Percentiles rank a stretch among this genome's conserved stretches.
These are phyloP conservation scores for Craterocephalus amniculus DNA, from an alignment of 2,797 vertebrate species.

Conservation along the genomic window DNA sequence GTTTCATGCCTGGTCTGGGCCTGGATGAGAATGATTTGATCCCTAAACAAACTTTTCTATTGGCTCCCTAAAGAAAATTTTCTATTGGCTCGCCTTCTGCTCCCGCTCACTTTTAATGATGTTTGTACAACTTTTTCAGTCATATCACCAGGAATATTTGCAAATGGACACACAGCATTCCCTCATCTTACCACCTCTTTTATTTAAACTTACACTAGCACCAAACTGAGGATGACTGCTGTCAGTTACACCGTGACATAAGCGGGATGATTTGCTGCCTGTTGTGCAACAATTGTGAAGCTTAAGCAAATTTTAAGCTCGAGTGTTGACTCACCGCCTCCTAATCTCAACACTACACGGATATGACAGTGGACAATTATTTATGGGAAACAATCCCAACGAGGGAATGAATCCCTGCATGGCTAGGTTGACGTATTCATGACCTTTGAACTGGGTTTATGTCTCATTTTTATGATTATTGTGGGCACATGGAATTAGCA, in stretches of 20 bases:
- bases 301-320: not conserved
- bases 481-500: constrained; percentile 34
- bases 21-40: constrained; percentile 68
- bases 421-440: constrained; percentile 51
- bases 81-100: constrained; percentile 48
- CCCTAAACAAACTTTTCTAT: constrained; percentile 57
- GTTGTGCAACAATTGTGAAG: not conserved
- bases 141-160: constrained; percentile 59
- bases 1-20: constrained; percentile 64
- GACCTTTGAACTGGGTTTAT: constrained; percentile 52
- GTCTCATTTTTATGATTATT: constrained; percentile 65
- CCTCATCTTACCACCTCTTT: constrained; percentile 26
- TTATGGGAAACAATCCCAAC: constrained; percentile 45
- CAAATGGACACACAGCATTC: constrained; percentile 12
- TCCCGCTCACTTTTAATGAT: constrained; percentile 43
- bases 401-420: constrained; percentile 42
- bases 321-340: constrained; percentile 23
- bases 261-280: constrained; percentile 5
- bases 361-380: constrained; percentile 40
- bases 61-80: constrained; percentile 67
- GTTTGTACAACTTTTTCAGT: constrained; percentile 39
- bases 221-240: constrained; percentile 4
- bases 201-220: not conserved
- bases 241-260: constrained; percentile 5
- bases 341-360: constrained; percentile 7